phyloP scores from a whole-genome alignment of 30 jellyfish, hydroid and myxozoan genomes.

The Phacellophora camtschatica region DNA sequence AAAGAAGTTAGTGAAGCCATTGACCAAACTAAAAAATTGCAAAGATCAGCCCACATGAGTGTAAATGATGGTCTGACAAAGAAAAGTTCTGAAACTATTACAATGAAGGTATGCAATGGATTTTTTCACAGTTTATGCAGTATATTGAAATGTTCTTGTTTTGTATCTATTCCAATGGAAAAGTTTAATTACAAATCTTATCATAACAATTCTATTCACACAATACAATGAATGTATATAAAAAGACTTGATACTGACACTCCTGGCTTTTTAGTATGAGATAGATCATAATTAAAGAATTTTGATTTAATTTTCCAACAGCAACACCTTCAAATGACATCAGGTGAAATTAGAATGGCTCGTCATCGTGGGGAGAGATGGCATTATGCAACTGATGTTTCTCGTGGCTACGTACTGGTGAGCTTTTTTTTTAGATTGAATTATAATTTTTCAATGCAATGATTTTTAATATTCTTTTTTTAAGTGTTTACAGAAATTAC shows the following conservation, averaged over 20 bases:
- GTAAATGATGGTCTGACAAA: constrained; percentile 89
- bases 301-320: neutral
- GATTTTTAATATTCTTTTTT: too few species aligned
- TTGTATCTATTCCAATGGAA: too few species aligned
- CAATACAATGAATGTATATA: too few species aligned
- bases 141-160: too few species aligned
- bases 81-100: constrained; percentile 82
- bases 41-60: constrained; percentile 74
- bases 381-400: constrained; percentile 93
- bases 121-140: too few species aligned
- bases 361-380: constrained; percentile 90
- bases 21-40: constrained; percentile 61
- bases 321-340: constrained; percentile 91
- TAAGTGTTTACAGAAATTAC: too few species aligned
- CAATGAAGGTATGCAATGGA: constrained; percentile 70
- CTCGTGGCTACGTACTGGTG: constrained; percentile 91
- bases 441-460: too few species aligned
- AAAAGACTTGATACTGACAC: too few species aligned
- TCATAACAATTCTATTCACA: too few species aligned
- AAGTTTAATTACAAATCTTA: too few species aligned
- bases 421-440: neutral
- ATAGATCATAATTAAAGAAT: neutral
- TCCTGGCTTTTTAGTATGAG: too few species aligned
- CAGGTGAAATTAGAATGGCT: constrained; percentile 89
- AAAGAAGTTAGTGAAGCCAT: constrained; percentile 70